These are phyloP conservation scores for Xiphophorus birchmanni DNA, from an alignment of 2,797 vertebrate species.

Conservation along the genomic window DNA sequence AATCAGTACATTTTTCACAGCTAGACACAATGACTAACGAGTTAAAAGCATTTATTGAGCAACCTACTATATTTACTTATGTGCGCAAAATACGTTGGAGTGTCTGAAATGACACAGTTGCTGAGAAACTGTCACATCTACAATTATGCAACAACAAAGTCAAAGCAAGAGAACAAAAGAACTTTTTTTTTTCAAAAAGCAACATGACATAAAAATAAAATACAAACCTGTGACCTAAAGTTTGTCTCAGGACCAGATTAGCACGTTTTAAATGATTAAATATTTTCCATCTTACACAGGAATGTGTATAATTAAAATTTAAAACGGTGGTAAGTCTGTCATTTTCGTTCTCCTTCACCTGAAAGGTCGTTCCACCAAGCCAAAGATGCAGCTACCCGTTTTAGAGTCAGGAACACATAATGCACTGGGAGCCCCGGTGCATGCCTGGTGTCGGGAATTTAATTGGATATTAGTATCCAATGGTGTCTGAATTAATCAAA, in stretches of 20 bases:
- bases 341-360: conserved; percentile 56
- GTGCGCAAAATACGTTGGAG: background rate
- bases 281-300: conserved; percentile 32
- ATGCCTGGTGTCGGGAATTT: conserved; percentile 75
- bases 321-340: conserved; percentile 23
- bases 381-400: conserved; percentile 60
- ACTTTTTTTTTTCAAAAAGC: background rate
- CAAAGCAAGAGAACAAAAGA: background rate
- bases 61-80: background rate
- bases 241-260: conserved; percentile 10
- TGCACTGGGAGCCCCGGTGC: conserved; percentile 71
- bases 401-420: conserved; percentile 67
- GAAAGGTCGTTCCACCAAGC: conserved; percentile 46
- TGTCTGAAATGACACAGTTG: background rate
- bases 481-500: conserved; percentile 86
- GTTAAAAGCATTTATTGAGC: background rate
- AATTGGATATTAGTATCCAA: conserved; percentile 88
- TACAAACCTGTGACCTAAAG: background rate
- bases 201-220: background rate
- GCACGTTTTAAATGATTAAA: conserved; percentile 25
- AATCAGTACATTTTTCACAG: background rate
- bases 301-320: conserved; percentile 40
- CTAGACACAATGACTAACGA: background rate
- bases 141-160: background rate
- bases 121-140: conserved; percentile 9